Conservation (phyloP, 2,113 vertebrate species). For the Axis porcinus region DNA sequence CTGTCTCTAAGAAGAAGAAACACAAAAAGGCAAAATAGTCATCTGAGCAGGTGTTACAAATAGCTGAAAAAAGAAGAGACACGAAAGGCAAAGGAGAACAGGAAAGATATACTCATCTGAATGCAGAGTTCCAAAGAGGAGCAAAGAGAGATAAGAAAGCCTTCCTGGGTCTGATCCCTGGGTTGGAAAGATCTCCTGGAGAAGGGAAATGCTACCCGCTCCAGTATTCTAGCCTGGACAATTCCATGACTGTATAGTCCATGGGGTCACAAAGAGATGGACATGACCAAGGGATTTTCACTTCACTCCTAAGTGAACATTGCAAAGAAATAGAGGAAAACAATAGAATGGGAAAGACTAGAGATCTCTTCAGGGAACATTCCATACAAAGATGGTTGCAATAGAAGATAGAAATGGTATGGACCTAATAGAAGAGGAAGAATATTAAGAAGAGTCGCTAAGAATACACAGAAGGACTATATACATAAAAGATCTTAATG, state of each 20-base stretch:
- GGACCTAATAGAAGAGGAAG: neutral
- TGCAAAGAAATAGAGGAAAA: neutral
- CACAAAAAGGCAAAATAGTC: neutral
- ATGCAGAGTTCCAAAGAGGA: neutral
- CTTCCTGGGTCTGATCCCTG: neutral
- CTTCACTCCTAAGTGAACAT: no score
- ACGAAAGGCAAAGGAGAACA: neutral
- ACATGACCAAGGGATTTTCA: neutral
- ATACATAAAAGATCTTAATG: neutral
- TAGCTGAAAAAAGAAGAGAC: neutral
- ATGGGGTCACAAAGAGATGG: neutral
- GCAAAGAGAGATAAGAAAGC: neutral
- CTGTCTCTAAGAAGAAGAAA: neutral
- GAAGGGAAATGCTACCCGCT: neutral
- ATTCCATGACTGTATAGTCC: neutral
- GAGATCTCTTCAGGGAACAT: neutral
- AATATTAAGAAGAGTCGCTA: neutral
- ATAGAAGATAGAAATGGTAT: neutral
- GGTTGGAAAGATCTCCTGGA: neutral
- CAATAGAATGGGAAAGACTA: neutral
- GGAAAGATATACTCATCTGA: neutral
- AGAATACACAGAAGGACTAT: neutral
- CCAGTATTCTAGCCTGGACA: neutral
- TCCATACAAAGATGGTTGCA: neutral
- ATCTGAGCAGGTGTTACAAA: neutral